Percentiles rank a stretch among this genome's conserved stretches.
Conservation (phyloP, 2,797 vertebrate species). For the Todus mexicanus region DNA sequence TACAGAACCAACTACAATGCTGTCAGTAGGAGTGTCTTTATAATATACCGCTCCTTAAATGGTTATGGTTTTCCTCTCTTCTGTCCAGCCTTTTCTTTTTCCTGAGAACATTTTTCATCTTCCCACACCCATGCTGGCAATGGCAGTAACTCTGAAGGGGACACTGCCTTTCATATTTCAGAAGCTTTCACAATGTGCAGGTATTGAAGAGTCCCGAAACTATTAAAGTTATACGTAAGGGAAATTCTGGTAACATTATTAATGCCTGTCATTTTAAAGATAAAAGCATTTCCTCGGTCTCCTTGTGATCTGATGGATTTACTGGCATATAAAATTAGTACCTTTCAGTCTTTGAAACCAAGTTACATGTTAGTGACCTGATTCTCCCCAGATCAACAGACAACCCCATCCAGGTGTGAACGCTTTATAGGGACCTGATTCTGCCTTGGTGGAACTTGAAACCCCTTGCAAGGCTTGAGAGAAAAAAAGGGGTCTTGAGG, state of each 20-base stretch:
- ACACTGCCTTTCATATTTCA: slow-evolving; percentile 57
- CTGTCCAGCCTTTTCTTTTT: background rate
- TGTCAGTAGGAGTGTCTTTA: background rate
- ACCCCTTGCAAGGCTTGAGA: background rate
- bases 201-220: slow-evolving; percentile 30
- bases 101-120: background rate
- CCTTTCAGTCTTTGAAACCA: slow-evolving; percentile 70
- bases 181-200: slow-evolving; percentile 37
- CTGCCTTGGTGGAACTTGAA: background rate
- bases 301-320: slow-evolving; percentile 71
- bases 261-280: slow-evolving; percentile 71
- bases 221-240: slow-evolving; percentile 58
- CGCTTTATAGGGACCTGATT: background rate
- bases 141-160: slow-evolving; percentile 45
- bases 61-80: background rate
- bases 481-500: background rate
- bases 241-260: slow-evolving; percentile 71
- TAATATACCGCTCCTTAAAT: background rate
- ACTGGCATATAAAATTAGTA: slow-evolving; percentile 72
- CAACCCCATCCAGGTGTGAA: background rate
- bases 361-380: slow-evolving; percentile 60
- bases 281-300: slow-evolving; percentile 68
- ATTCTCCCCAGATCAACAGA: slow-evolving; percentile 61
- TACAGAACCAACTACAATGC: background rate
- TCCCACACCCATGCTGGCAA: background rate